Percentiles rank a stretch among this genome's conserved stretches.
Evolutionary conservation across 2,888 invertebrate genomes (phyloP).

Genomic region (Drosophila quinaria): DNA sequence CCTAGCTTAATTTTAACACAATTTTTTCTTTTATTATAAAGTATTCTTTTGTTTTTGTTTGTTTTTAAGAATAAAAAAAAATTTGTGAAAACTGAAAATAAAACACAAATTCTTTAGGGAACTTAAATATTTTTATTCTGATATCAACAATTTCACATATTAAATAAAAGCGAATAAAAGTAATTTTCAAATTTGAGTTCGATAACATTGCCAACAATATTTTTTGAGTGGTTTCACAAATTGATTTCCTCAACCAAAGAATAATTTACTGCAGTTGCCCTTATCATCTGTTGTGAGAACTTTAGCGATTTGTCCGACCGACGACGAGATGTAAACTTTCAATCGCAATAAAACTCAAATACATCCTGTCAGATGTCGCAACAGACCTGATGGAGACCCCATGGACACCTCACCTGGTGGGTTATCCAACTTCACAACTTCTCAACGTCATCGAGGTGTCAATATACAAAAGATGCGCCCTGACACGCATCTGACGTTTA

Average conservation of each 20-base stretch:
- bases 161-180: not conserved
- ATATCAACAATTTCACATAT: not conserved
- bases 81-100: too few relatives aligned
- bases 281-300: constrained; percentile 28
- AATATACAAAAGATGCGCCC: constrained; percentile 71
- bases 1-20: too few relatives aligned
- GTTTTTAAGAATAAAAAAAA: too few relatives aligned
- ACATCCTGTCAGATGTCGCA: constrained; percentile 64
- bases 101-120: too few relatives aligned
- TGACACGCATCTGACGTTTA: constrained; percentile 75
- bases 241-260: not conserved
- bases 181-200: not conserved
- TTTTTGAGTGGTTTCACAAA: not conserved
- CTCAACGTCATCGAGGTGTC: constrained; percentile 67
- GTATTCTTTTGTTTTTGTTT: too few relatives aligned
- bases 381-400: constrained; percentile 4
- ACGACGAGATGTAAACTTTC: constrained; percentile 16
- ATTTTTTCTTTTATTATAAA: too few relatives aligned
- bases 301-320: constrained; percentile 56
- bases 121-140: not conserved
- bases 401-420: constrained; percentile 8
- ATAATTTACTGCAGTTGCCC: not conserved
- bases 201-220: not conserved
- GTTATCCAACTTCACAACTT: constrained; percentile 23
- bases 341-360: constrained; percentile 52